These are phyloP conservation scores for Myxocyprinus asiaticus DNA, from an alignment of 2,113 vertebrate genomes.

Conservation along the genomic window DNA sequence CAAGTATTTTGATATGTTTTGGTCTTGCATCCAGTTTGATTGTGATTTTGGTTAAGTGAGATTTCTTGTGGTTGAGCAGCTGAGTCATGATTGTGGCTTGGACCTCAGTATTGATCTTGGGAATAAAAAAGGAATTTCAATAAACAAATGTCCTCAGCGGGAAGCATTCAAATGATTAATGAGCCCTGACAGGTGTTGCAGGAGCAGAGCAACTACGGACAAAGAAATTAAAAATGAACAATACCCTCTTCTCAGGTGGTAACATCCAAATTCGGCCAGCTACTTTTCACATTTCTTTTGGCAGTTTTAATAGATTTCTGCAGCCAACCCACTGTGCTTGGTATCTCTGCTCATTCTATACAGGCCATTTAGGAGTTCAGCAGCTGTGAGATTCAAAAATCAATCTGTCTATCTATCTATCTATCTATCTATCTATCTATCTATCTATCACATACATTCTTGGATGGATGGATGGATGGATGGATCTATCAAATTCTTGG, in stretches of 20 bases:
- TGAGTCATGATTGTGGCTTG: neutral
- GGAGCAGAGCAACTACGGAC: constrained; percentile 58
- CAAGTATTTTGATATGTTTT: no score
- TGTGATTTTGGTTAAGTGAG: neutral
- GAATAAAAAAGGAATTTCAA: neutral
- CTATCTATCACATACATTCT: constrained; percentile 22
- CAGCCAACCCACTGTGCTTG: constrained; percentile 49
- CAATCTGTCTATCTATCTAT: no score
- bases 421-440: neutral
- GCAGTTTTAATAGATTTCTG: constrained; percentile 57
- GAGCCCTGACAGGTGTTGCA: constrained; percentile 64
- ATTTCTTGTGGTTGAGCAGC: neutral
- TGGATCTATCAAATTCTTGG: no score
- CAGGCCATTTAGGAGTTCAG: constrained; percentile 33
- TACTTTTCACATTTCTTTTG: constrained; percentile 50
- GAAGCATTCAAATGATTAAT: constrained; percentile 70
- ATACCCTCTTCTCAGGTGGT: constrained; percentile 63
- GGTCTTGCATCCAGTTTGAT: neutral
- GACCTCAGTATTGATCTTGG: neutral
- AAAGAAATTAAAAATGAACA: constrained; percentile 63
- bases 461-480: no score
- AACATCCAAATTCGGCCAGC: constrained; percentile 35
- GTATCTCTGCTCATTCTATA: constrained; percentile 42
- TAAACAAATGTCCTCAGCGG: constrained; percentile 62
- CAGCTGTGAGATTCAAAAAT: constrained; percentile 52